Evolutionary conservation across 2,888 invertebrate genomes (phyloP), one percentile per base, ranked within the genome.

Genomic region (Sphinx pinastri): DNA sequence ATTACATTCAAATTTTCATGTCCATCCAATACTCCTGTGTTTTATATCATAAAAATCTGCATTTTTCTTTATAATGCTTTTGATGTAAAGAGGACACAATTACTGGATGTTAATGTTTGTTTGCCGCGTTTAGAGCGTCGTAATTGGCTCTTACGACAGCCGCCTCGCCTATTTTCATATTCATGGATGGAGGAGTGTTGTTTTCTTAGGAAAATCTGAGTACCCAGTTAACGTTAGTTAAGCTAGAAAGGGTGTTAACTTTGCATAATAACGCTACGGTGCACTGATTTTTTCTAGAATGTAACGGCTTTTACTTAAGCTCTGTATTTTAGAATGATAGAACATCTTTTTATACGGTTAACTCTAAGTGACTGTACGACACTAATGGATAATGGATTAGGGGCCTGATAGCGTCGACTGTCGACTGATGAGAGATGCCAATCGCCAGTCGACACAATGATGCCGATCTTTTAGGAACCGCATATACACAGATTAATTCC

Each of bases 171-270:
- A 63, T 63, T 63, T 63, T 63, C 63, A 63, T 63, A 63, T 63
- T 63, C 63, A 63, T 63, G 63, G 19, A 47, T 63, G 63, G 19
- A 47, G 12, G 47, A 47, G 63, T 60, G 60, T 63, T 63, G 63
- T 63, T 63, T 49, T 63, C 63, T 63, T 63, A 63, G 63, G 47
- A 63, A 49, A 63, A 63, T 63, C 63, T 19, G 63, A 63, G 63
- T 63, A 63, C 63, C 19, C 49, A 47, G 63, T 63, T 63, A 63
- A 47, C 49, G 63, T 63, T 49, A 49, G 63, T 63, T 63, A 63
- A 63, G 63, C 63, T 49, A 49, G 63, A 63, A 63, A 63, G 63
- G 63, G 63, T 49, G 63, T 63, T 63, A 49, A 63, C 19, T 63
- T 49, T 63, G 63, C 63, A 63, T 63, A 63, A 63, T 63, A 49